A percentile compares a stretch with the other conserved stretches of the same genome.
phyloP scores from a whole-genome alignment of 2,113 vertebrate genomes.

The Limanda limanda region DNA sequence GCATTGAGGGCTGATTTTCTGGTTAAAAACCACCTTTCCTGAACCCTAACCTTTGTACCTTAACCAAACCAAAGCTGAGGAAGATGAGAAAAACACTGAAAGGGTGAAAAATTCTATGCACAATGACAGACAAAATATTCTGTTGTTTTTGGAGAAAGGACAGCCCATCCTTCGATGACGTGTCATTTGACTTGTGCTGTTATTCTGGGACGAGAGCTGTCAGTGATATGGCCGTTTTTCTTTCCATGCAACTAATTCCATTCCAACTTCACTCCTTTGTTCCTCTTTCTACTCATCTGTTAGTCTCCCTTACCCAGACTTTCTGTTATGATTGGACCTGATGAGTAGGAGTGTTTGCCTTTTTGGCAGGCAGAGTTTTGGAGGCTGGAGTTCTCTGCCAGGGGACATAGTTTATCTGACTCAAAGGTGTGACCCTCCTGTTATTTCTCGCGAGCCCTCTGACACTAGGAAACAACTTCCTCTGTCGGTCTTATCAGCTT shows the following conservation, averaged over 20 bases:
- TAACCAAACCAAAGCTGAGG: neutral
- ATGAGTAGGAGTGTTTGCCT: conserved; percentile 30
- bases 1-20: neutral
- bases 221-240: too few relatives aligned
- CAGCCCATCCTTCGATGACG: neutral
- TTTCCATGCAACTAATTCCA: neutral
- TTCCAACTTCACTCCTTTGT: conserved; percentile 1
- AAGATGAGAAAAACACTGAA: neutral
- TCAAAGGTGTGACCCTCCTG: conserved; percentile 60
- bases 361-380: conserved; percentile 33
- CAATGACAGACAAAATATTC: neutral
- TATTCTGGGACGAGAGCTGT: too few relatives aligned
- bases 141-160: neutral
- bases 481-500: conserved; percentile 80
- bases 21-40: neutral
- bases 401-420: conserved; percentile 69
- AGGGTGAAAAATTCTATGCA: neutral
- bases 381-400: conserved; percentile 25
- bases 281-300: neutral
- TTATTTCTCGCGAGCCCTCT: conserved; percentile 78
- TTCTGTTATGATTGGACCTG: conserved; percentile 61
- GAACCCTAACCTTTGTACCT: neutral
- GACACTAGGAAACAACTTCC: conserved; percentile 84
- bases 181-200: neutral
- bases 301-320: neutral